Conservation (phyloP, 1,140 invertebrate species). For the Heliconius hewitsoni region DNA sequence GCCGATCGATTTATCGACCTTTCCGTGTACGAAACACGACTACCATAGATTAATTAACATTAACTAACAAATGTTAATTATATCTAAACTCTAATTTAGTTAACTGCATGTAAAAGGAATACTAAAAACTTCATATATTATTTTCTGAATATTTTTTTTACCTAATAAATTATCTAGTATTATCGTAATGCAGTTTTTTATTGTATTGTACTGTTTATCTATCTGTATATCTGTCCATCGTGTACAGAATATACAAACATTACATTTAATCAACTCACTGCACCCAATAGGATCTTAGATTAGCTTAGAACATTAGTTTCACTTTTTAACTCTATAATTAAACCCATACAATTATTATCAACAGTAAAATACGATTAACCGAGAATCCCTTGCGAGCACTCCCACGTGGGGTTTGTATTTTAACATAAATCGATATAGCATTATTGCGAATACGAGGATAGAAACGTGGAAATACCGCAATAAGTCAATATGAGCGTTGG, state of each 20-base stretch:
- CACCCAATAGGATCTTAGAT: background rate
- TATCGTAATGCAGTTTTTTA: too few species aligned
- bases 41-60: background rate
- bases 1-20: constrained; percentile 18
- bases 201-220: too few species aligned
- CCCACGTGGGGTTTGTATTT: background rate
- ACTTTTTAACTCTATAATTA: background rate
- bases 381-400: background rate
- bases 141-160: too few species aligned
- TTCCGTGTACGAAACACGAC: constrained; percentile 6
- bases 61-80: background rate
- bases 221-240: too few species aligned
- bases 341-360: background rate
- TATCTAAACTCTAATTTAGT: background rate
- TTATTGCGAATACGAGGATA: background rate
- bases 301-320: background rate
- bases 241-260: background rate
- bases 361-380: constrained; percentile 5
- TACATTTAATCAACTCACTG: background rate
- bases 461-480: background rate
- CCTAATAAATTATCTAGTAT: too few species aligned
- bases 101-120: background rate
- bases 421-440: constrained; percentile 7
- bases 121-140: too few species aligned
- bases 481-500: constrained; percentile 1